phyloP scores from a whole-genome alignment of 2,113 vertebrate genomes.

The Ceyx melanurus region DNA sequence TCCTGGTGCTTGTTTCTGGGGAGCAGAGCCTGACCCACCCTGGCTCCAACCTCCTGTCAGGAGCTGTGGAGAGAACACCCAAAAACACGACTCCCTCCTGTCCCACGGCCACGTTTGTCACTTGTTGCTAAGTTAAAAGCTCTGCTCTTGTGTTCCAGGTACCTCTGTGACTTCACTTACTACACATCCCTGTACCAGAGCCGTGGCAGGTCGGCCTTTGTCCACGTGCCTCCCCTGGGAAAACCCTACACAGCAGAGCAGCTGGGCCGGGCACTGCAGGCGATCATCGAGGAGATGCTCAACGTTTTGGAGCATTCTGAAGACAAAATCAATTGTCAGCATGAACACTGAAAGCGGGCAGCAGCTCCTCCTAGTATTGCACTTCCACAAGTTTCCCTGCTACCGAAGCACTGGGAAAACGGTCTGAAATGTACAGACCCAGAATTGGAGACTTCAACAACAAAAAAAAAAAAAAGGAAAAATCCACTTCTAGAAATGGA shows the following conservation, averaged over 20 bases:
- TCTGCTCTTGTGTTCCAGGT: constrained; percentile 67
- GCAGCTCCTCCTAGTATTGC: not conserved
- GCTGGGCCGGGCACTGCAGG: constrained; percentile 83
- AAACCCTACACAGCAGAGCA: constrained; percentile 85
- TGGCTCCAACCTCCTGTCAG: not conserved
- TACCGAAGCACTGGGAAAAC: not conserved
- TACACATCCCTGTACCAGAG: constrained; percentile 88
- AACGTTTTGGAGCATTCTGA: constrained; percentile 75
- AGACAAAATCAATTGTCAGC: constrained; percentile 76
- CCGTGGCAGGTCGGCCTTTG: constrained; percentile 81
- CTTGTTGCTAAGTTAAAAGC: not conserved
- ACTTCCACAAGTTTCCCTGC: not conserved
- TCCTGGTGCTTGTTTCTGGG: not conserved
- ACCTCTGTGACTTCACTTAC: constrained; percentile 94
- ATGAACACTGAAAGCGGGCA: constrained; percentile 73
- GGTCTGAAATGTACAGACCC: not conserved
- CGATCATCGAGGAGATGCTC: constrained; percentile 85
- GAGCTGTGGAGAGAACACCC: not conserved
- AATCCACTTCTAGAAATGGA: not conserved
- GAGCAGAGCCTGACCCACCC: not conserved
- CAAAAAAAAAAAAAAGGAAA: not conserved
- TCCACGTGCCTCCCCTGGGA: constrained; percentile 89
- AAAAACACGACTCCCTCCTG: not conserved
- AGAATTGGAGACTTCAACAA: not conserved
- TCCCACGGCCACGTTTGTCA: fast-evolving